Evolutionary conservation across 2,113 vertebrate species (phyloP), one percentile per base, ranked within the genome.

Genomic region (Eclectus roratus): DNA sequence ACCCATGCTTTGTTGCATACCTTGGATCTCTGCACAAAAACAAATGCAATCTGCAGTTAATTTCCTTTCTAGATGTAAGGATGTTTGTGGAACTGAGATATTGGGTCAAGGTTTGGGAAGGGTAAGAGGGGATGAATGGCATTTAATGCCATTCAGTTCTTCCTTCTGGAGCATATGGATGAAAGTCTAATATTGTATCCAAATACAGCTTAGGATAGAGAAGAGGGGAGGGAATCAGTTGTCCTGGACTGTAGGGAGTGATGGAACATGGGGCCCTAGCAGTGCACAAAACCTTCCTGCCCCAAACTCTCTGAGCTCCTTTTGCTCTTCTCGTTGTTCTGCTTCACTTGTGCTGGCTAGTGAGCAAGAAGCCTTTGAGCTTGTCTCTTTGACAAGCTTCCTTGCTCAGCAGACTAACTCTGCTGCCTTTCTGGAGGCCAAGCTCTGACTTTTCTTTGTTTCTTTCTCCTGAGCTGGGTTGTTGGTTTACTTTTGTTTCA

Each of bases 1-100:
- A 47, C 13, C 12, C 6, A 4, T 0, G 0, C 44, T 65, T 84
- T 71, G 56, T 41, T 65, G n/a, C 13, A 49, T n/a, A 35, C 4
- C 15, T 44, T 79, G 39, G 31, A 17, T 65, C 31, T 74, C 61
- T 21, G 24, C 16, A 29, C 24, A 53, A 39, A 20, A 70, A 55
- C 10, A 64, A 60, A 21, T 21, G 9, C 19, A 49, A 12, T 61
- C 82, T 74, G 72, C 37, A 47, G 13, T 39, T 89, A 2, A 23
- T 10, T 43, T 44, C 28, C 41, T 69, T 41, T 28, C 35, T 46
- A 19, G 24, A 20, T 46, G 37, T 43, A 37, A 68, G 37, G 43
- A 9, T 56, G 33, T 35, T 43, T 33, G 46, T 35, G 46, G 44
- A 52, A 81, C 27, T 17, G 24, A 88, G 58, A 21, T 11, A 7